Base-by-base conservation (phyloP, 2,888 invertebrate species). In the Drosophila neutralis region DNA sequence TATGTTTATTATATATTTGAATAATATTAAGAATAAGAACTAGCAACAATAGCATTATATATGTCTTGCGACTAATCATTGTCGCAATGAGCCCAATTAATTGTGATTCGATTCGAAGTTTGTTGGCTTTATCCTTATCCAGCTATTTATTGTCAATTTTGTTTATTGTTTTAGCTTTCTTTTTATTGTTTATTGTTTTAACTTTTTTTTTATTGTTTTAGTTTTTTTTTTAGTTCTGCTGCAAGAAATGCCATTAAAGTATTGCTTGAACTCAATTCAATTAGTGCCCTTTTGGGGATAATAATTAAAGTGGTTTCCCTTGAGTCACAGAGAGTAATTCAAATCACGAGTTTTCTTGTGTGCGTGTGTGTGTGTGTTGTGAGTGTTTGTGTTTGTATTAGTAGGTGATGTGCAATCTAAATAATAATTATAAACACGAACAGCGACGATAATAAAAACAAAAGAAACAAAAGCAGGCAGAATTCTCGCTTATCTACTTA, bases 351-450 rank as follows among this genome's bases (percentile, higher is more conserved):
- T 67, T 54, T 51, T 51, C 40, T 40, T 29, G 38, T 21, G 45
- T 36, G 38, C n/a, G n/a, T 56, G 40, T 29, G 29, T 7, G 27
- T 29, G 27, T 29, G 27, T 29, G 27, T 45, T 27, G 51, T 40
- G 33, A 54, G 45, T 42, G 59, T 56, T 45, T 36, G 45, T 49
- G 59, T 56, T 45, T 40, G 56, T 54, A 15, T 31, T 35, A 38
- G 31, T 21, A n/a, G n/a, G 38, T 56, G 49, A 66, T 70, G 68
- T 69, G 56, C 69, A 78, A 78, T 82, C 40, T 65, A 70, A 69
- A 79, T 73, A 79, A 76, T 71, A 69, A 79, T 76, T 76, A 76
- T 71, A 79, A 80, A 79, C 70, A 76, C 72, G 58, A 82, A 78
- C 54, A 45, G 42, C 65, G 56, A 58, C 72, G 82, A 73, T 78